phyloP scores from a whole-genome alignment of 2,113 vertebrate species.

The Carassius carassius region DNA sequence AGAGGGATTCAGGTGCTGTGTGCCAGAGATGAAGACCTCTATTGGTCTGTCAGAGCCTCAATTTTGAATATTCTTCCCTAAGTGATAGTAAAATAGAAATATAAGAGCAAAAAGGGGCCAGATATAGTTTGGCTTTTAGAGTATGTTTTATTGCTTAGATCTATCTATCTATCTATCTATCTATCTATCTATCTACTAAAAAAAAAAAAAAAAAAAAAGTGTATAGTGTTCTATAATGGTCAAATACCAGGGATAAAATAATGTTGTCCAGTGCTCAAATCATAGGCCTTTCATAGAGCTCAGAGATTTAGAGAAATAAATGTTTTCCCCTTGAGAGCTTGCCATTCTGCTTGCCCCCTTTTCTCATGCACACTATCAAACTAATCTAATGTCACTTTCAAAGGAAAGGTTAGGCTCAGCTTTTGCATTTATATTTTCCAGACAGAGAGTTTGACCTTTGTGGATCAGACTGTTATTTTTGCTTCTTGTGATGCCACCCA shows the following conservation, averaged over 20 bases:
- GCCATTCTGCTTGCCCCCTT: conserved; percentile 9
- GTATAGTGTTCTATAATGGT: neutral
- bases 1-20: conserved; percentile 57
- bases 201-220: neutral
- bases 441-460: conserved; percentile 73
- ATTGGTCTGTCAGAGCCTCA: neutral
- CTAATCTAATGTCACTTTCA: conserved; percentile 74
- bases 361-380: conserved; percentile 65
- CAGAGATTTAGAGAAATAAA: conserved; percentile 61
- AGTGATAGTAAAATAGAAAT: conserved; percentile 27
- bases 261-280: neutral
- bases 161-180: too few relatives aligned
- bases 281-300: neutral
- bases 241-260: neutral
- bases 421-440: conserved; percentile 73
- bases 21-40: conserved; percentile 48
- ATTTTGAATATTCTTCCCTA: neutral
- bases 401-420: conserved; percentile 77
- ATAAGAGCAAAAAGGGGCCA: neutral
- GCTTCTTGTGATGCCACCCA: conserved; percentile 22
- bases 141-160: neutral
- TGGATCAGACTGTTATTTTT: conserved; percentile 60
- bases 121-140: neutral
- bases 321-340: conserved; percentile 50
- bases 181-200: too few relatives aligned